Evolutionary conservation across 1,140 invertebrate genomes (phyloP), one percentile per base, ranked within the genome.

Genomic region (Macrosteles quadrilineatus): DNA sequence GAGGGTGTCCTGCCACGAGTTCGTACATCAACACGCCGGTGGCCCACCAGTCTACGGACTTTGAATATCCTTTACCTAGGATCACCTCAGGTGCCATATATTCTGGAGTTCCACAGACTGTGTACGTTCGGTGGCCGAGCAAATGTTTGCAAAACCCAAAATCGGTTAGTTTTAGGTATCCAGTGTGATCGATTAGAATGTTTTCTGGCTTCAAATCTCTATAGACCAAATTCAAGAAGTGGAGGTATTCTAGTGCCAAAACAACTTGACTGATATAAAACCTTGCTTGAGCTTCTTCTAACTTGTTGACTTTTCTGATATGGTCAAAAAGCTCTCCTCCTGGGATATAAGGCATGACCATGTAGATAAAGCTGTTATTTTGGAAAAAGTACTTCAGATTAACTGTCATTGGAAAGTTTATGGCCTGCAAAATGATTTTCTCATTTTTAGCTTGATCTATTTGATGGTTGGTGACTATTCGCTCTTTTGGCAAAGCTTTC

Each of bases 171-270:
- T 74, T 74, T 14, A 72, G 0, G 78, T 98, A 98, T 2, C 97
- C 97, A 43, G 85, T 85, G 72, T 83, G 82, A 78, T 88, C 90
- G 68, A 99, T 90, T 59, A 98, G 84, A 73, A 99, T 90, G 82
- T 99, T 99, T 84, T 99, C 97, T 2, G 96, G 97, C 80, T 98
- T 98, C 59, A 98, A 83, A 84, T 98, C 96, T 53, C 96, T 85
- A 79, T 98, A 98, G 57, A 98, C 86, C 67, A 98, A 81, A 78
- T 93, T 91, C 77, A 96, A 88, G 74, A 90, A 87, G 78, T 99
- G 97, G 32, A 99, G 83, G 82, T 98, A 99, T 81, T 99, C 96
- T 69, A 99, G 85, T 0, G 91, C 94, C 70, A 98, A 81, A 43
- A 93, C 84, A 21, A 98, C 93, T 86, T 98, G 96, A 43, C 93